Percentiles rank a stretch among this genome's conserved stretches.
phyloP scores from a whole-genome alignment of 1,140 invertebrate species.

The Riptortus pedestris region DNA sequence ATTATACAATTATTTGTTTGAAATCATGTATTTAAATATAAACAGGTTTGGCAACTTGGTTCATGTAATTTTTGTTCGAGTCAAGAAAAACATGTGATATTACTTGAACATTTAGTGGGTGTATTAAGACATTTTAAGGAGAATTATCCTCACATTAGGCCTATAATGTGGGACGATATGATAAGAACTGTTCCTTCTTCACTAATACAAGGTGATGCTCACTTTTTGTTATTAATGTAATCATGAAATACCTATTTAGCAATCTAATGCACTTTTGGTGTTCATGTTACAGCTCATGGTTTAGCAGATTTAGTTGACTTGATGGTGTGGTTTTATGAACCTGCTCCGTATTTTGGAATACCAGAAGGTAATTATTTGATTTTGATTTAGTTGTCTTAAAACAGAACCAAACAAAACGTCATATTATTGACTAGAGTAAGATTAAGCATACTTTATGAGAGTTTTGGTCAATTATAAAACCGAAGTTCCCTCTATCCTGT shows the following conservation, averaged over 20 bases:
- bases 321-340: slow-evolving; percentile 68
- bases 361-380: slow-evolving; percentile 36
- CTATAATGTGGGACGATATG: slow-evolving; percentile 95
- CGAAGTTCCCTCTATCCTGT: no score
- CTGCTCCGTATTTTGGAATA: slow-evolving; percentile 40
- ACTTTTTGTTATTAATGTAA: slow-evolving; percentile 18
- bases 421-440: neutral
- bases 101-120: slow-evolving; percentile 56
- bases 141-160: slow-evolving; percentile 50
- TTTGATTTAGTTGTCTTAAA: neutral
- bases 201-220: slow-evolving; percentile 43
- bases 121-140: slow-evolving; percentile 51
- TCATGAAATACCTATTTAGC: no score
- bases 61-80: slow-evolving; percentile 60
- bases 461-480: neutral
- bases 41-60: slow-evolving; percentile 60
- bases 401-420: neutral
- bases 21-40: slow-evolving; percentile 1
- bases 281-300: slow-evolving; percentile 43
- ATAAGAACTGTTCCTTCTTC: slow-evolving; percentile 56
- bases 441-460: neutral
- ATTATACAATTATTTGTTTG: neutral
- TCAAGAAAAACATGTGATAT: slow-evolving; percentile 45
- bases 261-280: no score
- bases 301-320: slow-evolving; percentile 63